Base-by-base conservation (phyloP, 2,797 vertebrate species). In the Takifugu ocellatus region DNA sequence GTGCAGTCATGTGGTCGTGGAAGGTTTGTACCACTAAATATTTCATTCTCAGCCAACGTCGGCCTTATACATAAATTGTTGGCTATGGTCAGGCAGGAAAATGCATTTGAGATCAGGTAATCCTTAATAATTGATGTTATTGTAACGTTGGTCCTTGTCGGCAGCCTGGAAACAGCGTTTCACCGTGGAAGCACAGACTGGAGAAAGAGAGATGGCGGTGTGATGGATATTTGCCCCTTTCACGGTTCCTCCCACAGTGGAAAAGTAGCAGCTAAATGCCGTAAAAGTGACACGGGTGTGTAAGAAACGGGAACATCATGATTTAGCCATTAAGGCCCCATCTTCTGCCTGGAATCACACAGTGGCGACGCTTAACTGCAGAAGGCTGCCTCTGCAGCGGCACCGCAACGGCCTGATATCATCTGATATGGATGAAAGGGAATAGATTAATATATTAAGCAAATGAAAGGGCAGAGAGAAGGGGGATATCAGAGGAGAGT, bases 381-480 rank as follows among this genome's bases (percentile, higher is more conserved):
- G 36, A 39, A 57, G 60, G 54, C 66, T 50, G 55, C 71, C 46
- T 56, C 70, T 69, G 68, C 67, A 76, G 73, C 51, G 59, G 72
- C 59, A 73, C 63, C 69, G 78, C 65, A 71, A 77, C 65, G 58
- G 58, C 79, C 66, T 84, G 62, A 72, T 76, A 75, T 74, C 48
- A 77, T 86, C 64, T 78, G 58, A 78, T 72, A 80, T 59, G 59
- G 72, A 85, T 88, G 68, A 84, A 84, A 88, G 81, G 54, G 82
- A 88, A 88, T 84, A 74, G 73, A 84, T 88, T 81, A 84, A 88
- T 85, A 83, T 58, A 79, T 84, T 83, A 81, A 68, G 75, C 65
- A 78, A 78, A 84, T 72, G 63, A 76, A 81, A 77, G 61, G 31
- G 49, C 42, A 31, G 53, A 63, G 68, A 33, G 51, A 39, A 25